Conservation (phyloP, 2,888 invertebrate species). For the Oxytorus armatus region DNA sequence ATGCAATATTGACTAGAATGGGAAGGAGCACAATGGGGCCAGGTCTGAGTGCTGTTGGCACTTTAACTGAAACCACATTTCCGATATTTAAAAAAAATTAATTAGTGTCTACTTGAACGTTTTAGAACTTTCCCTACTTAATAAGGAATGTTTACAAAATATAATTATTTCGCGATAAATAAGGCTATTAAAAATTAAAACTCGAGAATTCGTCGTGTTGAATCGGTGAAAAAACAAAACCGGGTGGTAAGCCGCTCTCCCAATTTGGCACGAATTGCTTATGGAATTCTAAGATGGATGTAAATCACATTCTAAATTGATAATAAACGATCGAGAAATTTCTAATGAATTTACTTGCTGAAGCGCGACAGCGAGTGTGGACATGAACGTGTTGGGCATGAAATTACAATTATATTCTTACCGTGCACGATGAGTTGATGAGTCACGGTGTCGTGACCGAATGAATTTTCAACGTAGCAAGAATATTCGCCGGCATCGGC, state of each 20-base stretch:
- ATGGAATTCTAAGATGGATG: constrained; percentile 53
- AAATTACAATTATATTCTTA: constrained; percentile 77
- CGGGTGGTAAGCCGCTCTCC: constrained; percentile 6
- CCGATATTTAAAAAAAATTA: too few relatives aligned
- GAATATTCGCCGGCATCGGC: constrained; percentile 97
- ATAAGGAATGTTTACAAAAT: neutral
- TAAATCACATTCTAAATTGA: neutral
- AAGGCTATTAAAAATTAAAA: neutral
- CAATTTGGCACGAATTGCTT: constrained; percentile 45
- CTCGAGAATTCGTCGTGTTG: neutral
- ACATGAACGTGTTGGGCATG: neutral
- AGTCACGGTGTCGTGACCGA: constrained; percentile 96
- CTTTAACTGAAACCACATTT: too few relatives aligned
- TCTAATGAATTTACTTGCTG: constrained; percentile 42
- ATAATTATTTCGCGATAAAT: neutral
- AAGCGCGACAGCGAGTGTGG: constrained; percentile 52
- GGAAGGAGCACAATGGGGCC: too few relatives aligned
- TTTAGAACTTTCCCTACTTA: too few relatives aligned
- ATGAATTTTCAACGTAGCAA: constrained; percentile 96
- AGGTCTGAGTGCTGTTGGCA: too few relatives aligned
- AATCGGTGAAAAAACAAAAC: neutral
- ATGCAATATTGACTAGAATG: too few relatives aligned
- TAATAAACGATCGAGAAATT: constrained; percentile 19
- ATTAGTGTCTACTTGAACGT: too few relatives aligned
- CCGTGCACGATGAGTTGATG: constrained; percentile 95